Conservation (phyloP, 2,888 invertebrate species). For the Hypercompe scribonia region DNA sequence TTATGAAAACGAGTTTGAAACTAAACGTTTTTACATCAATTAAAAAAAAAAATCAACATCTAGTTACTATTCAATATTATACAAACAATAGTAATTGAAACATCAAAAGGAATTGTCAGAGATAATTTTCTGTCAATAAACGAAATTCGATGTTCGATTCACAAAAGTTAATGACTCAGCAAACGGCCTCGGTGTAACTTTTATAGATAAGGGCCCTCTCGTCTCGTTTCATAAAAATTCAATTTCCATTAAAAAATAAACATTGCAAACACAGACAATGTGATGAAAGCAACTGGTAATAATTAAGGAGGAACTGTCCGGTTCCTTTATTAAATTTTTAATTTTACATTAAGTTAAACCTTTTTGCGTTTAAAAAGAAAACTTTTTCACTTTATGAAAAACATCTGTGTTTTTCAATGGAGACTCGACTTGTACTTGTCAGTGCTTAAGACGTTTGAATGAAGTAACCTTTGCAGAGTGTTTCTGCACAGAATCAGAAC, state of each 20-base stretch:
- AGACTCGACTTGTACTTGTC: slow-evolving; percentile 38
- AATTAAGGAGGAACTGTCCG: slow-evolving; percentile 35
- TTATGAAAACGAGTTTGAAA: too few relatives aligned
- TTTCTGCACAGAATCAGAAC: slow-evolving; percentile 31
- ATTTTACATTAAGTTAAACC: slow-evolving; percentile 38
- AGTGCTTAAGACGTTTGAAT: slow-evolving; percentile 42
- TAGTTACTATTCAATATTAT: background rate
- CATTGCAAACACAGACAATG: slow-evolving; percentile 29
- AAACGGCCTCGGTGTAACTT: slow-evolving; percentile 31
- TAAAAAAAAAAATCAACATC: too few relatives aligned
- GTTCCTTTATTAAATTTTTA: slow-evolving; percentile 45
- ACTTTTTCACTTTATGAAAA: slow-evolving; percentile 36
- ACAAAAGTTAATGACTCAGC: slow-evolving; percentile 32
- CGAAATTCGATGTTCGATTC: slow-evolving; percentile 29
- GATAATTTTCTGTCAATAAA: slow-evolving; percentile 31
- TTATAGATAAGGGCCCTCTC: slow-evolving; percentile 27
- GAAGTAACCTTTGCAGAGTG: slow-evolving; percentile 29
- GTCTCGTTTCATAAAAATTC: slow-evolving; percentile 33
- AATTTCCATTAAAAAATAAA: slow-evolving; percentile 40
- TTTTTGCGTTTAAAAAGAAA: slow-evolving; percentile 35
- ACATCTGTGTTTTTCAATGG: slow-evolving; percentile 48
- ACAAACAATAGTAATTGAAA: slow-evolving; percentile 5
- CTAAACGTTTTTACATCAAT: too few relatives aligned
- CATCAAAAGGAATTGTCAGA: slow-evolving; percentile 27
- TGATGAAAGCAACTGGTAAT: slow-evolving; percentile 47